A percentile compares a stretch with the other conserved stretches of the same genome.
These are phyloP conservation scores for Frankliniella fusca DNA, from an alignment of 2,888 invertebrate genomes.

Conservation along the genomic window DNA sequence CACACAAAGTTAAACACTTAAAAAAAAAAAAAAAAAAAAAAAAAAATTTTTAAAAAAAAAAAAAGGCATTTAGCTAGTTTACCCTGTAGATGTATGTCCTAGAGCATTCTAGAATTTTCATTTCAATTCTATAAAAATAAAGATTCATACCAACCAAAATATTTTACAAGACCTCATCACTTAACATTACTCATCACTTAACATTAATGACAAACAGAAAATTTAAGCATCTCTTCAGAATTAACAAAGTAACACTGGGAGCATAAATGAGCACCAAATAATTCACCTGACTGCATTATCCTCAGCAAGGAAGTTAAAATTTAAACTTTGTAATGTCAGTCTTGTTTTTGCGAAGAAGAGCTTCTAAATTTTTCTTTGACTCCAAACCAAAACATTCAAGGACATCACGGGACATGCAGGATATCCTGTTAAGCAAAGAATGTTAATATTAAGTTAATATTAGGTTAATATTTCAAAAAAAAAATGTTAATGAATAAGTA, in stretches of 20 bases:
- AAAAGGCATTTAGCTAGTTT: not conserved
- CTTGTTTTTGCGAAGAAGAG: constrained; percentile 1
- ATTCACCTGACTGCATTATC: constrained; percentile 53
- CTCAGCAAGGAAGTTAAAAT: not conserved
- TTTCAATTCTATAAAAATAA: no score
- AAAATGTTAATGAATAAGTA: not conserved
- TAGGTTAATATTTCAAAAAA: constrained; percentile 33
- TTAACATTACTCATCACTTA: no score
- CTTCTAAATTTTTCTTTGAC: constrained; percentile 47
- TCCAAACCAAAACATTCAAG: constrained; percentile 60
- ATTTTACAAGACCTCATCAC: no score
- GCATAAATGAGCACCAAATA: no score
- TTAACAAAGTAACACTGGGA: no score
- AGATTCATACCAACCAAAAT: no score
- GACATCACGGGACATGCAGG: constrained; percentile 55
- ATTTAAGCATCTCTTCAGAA: no score
- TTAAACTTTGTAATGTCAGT: constrained; percentile 9
- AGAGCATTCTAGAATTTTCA: no score
- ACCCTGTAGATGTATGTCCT: not conserved
- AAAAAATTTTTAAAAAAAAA: constrained; percentile 25
- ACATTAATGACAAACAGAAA: no score
- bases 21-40: not conserved
- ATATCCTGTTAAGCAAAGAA: constrained; percentile 50
- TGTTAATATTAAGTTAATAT: constrained; percentile 33
- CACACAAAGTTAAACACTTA: not conserved